Conservation (phyloP, 2,797 vertebrate genomes). For the Percopsis omiscomaycus region DNA sequence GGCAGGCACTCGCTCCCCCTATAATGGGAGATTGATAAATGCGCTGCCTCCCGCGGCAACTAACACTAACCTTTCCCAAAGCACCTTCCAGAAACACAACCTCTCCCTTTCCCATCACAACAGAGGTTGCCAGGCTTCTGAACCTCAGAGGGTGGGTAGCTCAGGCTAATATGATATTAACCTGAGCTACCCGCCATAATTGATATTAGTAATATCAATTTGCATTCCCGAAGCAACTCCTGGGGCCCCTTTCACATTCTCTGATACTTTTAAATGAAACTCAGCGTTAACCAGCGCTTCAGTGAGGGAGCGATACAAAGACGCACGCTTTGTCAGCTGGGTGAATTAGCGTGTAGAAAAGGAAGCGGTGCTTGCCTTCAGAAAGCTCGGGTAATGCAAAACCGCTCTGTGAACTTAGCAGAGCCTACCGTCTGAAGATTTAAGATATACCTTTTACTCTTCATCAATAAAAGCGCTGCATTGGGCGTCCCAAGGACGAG, state of each 20-base stretch:
- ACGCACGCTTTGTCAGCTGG: neutral
- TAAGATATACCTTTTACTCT: slow-evolving; percentile 20
- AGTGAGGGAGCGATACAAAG: neutral
- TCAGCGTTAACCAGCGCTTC: neutral
- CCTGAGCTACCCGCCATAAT: too few relatives aligned
- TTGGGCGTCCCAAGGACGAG: slow-evolving; percentile 22
- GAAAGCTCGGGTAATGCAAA: slow-evolving; percentile 6
- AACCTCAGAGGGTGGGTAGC: too few relatives aligned
- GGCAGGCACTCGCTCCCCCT: neutral
- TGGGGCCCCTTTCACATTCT: neutral
- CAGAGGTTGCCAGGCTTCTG: too few relatives aligned
- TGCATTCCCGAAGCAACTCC: too few relatives aligned
- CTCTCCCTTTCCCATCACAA: neutral
- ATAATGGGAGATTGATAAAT: too few relatives aligned
- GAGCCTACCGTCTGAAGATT: slow-evolving; percentile 12
- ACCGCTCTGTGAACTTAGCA: slow-evolving; percentile 2
- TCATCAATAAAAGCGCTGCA: slow-evolving; percentile 13
- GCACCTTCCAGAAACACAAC: neutral
- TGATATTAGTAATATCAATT: too few relatives aligned
- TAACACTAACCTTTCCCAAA: neutral
- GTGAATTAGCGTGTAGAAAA: slow-evolving; percentile 7
- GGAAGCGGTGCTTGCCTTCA: neutral
- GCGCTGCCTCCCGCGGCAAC: too few relatives aligned
- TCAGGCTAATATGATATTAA: too few relatives aligned
- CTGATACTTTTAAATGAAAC: neutral